These are phyloP conservation scores for Eupithecia exiguata DNA, from an alignment of 2,888 invertebrate genomes.

Conservation along the genomic window DNA sequence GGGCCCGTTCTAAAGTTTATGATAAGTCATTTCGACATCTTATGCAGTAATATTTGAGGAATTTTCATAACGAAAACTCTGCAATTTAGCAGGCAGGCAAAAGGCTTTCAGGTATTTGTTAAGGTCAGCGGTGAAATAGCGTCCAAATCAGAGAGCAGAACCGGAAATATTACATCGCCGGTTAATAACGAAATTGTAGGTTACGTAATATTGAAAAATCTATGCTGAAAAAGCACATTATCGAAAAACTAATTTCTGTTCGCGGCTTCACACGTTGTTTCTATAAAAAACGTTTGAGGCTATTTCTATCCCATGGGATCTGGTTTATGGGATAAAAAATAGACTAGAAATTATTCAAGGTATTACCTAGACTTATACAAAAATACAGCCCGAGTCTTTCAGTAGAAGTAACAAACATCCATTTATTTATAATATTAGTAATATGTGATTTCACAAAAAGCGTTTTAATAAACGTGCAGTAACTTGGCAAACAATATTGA, in stretches of 20 bases:
- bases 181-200: constrained; percentile 17
- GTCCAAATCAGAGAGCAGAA: constrained; percentile 47
- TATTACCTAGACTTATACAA: neutral
- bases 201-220: constrained; percentile 14
- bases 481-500: constrained; percentile 43
- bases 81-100: constrained; percentile 58
- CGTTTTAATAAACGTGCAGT: neutral
- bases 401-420: neutral
- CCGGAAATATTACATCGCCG: constrained; percentile 36
- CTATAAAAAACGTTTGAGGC: neutral
- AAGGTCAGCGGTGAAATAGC: constrained; percentile 52
- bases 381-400: neutral
- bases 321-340: neutral
- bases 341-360: neutral
- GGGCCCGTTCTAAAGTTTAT: constrained; percentile 56
- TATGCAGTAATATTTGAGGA: constrained; percentile 61
- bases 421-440: neutral
- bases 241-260: neutral
- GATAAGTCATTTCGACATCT: constrained; percentile 60
- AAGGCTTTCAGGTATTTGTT: constrained; percentile 53
- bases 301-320: neutral
- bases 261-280: neutral
- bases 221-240: neutral
- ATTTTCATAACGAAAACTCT: constrained; percentile 68
- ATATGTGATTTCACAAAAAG: neutral